phyloP scores from a whole-genome alignment of 64 coral and sea anemone genomes.

The Montipora sp. region DNA sequence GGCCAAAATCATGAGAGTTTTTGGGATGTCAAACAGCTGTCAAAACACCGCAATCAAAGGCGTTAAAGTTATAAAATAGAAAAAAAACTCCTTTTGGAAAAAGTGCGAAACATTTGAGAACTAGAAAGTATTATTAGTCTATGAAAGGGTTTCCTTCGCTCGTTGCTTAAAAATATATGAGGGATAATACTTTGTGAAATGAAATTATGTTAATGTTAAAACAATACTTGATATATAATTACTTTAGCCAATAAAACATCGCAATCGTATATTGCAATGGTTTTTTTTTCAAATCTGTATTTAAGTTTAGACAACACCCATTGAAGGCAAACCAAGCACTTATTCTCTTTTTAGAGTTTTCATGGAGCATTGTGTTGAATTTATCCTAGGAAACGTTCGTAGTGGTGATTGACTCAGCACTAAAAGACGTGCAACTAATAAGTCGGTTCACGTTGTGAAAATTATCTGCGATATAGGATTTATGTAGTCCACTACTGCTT shows the following conservation, averaged over 20 bases:
- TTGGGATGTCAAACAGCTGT: slow-evolving; percentile 6
- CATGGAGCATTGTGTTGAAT: not conserved
- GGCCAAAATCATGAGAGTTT: not conserved
- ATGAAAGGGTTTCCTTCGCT: not conserved
- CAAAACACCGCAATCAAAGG: slow-evolving; percentile 6
- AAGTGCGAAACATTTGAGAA: not conserved
- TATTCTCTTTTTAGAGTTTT: too few species aligned
- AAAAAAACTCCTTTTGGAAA: not conserved
- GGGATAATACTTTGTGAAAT: not conserved
- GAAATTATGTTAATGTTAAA: not conserved
- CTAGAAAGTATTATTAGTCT: not conserved
- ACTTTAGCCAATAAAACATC: not conserved
- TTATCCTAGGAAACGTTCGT: not conserved
- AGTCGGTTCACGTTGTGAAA: too few species aligned
- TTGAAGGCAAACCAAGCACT: too few species aligned
- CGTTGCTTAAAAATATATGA: not conserved
- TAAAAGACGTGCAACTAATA: too few species aligned
- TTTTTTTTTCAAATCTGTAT: not conserved
- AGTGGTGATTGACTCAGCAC: too few species aligned
- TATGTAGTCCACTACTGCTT: not conserved
- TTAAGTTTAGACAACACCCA: too few species aligned
- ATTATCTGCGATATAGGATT: not conserved
- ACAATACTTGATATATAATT: not conserved
- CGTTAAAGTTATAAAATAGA: not conserved
- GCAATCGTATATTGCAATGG: not conserved